Evolutionary conservation across 2,888 invertebrate species (phyloP).

Genomic region (Rosalia funebris): DNA sequence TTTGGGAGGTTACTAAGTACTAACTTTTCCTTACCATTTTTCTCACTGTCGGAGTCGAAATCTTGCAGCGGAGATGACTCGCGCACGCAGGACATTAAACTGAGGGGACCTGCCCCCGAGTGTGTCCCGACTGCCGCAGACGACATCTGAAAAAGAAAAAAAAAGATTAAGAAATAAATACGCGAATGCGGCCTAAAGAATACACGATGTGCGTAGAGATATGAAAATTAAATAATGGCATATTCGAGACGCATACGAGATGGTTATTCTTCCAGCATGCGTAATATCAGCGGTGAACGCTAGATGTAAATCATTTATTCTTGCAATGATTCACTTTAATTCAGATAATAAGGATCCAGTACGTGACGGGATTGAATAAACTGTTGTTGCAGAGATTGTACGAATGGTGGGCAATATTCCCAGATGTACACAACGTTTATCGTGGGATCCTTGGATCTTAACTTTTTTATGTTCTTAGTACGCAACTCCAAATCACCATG

Average conservation of each 20-base stretch:
- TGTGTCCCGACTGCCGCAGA: constrained; percentile 49
- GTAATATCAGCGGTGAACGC: neutral
- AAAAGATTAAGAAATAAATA: constrained; percentile 2
- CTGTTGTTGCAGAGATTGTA: neutral
- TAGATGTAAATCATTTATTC: constrained; percentile 12
- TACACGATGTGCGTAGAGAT: neutral
- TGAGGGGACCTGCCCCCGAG: constrained; percentile 60
- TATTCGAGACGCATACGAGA: neutral
- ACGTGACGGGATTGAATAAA: neutral
- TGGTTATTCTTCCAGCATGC: neutral
- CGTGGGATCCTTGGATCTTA: too few relatives aligned
- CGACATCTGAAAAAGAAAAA: constrained; percentile 53
- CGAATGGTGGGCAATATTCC: neutral
- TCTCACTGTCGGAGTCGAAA: constrained; percentile 64
- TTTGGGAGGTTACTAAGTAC: too few relatives aligned
- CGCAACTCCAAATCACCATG: too few relatives aligned
- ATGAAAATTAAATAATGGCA: neutral
- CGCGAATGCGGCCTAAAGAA: neutral
- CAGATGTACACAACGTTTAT: too few relatives aligned
- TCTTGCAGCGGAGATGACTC: constrained; percentile 72
- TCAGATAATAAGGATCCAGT: constrained; percentile 4
- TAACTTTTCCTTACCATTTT: constrained; percentile 65
- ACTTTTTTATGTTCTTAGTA: too few relatives aligned
- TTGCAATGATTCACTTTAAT: neutral
- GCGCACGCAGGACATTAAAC: constrained; percentile 74